Evolutionary conservation across 1,140 invertebrate species (phyloP), one percentile per base, ranked within the genome.

Genomic region (Ooceraea biroi): DNA sequence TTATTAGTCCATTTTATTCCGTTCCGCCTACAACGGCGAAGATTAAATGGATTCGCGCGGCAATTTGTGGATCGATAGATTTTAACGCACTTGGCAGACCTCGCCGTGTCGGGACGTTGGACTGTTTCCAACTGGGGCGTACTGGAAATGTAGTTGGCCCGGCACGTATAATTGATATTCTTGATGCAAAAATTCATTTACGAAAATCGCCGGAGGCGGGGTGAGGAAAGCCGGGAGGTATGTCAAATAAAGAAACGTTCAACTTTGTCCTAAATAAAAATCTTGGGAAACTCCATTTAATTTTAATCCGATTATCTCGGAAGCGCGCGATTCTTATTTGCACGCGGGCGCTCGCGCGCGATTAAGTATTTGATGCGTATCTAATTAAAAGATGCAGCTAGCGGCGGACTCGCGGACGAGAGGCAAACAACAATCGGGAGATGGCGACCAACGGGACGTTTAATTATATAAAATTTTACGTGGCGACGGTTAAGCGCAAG

Each of bases 31-130:
- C 72, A 52, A 27, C 72, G 63, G 27, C 58, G 83, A 61, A 80
- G 78, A 88, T 88, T 88, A 88, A 88, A 88, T 83, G 86, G 72
- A 83, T 83, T 88, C 86, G 69, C 63, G 83, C 72, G 77, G 72
- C 83, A 88, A 88, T 88, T 88, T 88, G 73, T 83, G 74, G 78
- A 88, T 88, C 83, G 87, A 88, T 88, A 88, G 83, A 88, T 85
- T 88, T 88, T 88, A 88, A 88, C 86, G 86, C 87, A 88, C 83
- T 88, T 88, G 87, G 87, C 87, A 88, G 83, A 88, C 55, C 73
- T 83, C 60, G 63, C 72, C 65, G 41, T 17, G 48, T n/a, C 7
- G n/a, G n/a, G 61, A 60, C 73, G 73, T 88, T 88, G 87, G 87
- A 88, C 80, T 88, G 83, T 78, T 88, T 88, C 87, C 87, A 88